Evolutionary conservation across 2,797 vertebrate species (phyloP).

Genomic region (Agapornis canus): DNA sequence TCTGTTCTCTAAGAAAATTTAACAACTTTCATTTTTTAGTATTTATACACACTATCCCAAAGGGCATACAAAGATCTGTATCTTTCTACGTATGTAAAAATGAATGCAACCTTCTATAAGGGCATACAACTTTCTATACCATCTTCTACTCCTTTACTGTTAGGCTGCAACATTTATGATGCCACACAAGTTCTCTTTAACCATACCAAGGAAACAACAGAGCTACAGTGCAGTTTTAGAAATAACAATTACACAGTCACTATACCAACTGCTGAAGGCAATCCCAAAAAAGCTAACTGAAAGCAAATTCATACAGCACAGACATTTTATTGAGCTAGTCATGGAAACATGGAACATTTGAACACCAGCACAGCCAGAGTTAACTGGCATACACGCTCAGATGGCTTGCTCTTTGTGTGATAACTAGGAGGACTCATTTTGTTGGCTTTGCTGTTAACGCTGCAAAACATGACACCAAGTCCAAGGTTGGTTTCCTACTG

Average conservation of each 20-base stretch:
- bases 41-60: neutral
- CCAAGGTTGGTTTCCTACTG: constrained; percentile 57
- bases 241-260: neutral
- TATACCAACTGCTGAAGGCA: neutral
- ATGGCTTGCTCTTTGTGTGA: constrained; percentile 40
- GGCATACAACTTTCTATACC: neutral
- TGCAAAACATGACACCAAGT: constrained; percentile 67
- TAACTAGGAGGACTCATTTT: constrained; percentile 33
- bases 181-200: neutral
- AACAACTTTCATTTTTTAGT: neutral
- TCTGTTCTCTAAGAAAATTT: neutral
- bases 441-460: constrained; percentile 51
- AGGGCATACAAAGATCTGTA: neutral
- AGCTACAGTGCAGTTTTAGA: neutral
- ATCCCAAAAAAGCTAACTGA: neutral
- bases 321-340: neutral
- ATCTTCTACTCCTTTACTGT: neutral
- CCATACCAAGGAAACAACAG: neutral
- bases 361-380: constrained; percentile 39
- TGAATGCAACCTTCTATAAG: neutral
- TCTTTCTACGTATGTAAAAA: neutral
- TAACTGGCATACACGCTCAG: neutral
- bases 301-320: neutral
- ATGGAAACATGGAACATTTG: neutral
- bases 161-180: neutral